Percentiles rank a stretch among this genome's conserved stretches.
Conservation (phyloP, 2,888 invertebrate species). For the Pristionchus mayeri region DNA sequence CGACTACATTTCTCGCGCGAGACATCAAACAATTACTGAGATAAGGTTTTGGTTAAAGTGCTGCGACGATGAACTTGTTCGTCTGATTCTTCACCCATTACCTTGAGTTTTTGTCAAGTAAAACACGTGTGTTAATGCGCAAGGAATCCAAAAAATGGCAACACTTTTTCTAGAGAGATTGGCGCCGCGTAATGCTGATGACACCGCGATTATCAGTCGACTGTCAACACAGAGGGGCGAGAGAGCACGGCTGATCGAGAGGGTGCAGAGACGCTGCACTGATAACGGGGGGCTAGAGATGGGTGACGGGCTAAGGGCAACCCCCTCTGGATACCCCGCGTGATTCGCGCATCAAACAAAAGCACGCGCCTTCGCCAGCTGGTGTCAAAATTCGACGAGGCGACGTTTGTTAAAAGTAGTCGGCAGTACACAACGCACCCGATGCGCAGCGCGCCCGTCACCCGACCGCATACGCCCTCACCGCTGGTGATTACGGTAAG, state of each 20-base stretch:
- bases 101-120: not conserved
- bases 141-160: not conserved
- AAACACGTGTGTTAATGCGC: too few relatives aligned
- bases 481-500: conserved; percentile 28
- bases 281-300: not conserved
- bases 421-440: not conserved
- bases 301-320: conserved; percentile 14
- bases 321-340: conserved; percentile 9
- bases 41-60: too few relatives aligned
- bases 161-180: not conserved
- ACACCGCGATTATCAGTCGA: conserved; percentile 25
- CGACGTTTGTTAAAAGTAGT: conserved; percentile 7
- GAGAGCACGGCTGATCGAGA: not conserved
- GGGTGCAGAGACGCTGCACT: conserved; percentile 5
- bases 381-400: conserved; percentile 7
- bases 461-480: conserved; percentile 27
- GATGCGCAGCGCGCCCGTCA: conserved; percentile 12
- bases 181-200: conserved; percentile 24
- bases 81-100: not conserved
- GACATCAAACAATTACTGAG: not conserved
- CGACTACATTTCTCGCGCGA: not conserved
- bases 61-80: too few relatives aligned
- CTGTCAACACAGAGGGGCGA: conserved; percentile 16
- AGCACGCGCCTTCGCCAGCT: not conserved
- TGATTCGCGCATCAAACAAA: conserved; percentile 19